Evolutionary conservation across 2,113 vertebrate species (phyloP), one percentile per base, ranked within the genome.

Genomic region (Cheilinus undulatus): DNA sequence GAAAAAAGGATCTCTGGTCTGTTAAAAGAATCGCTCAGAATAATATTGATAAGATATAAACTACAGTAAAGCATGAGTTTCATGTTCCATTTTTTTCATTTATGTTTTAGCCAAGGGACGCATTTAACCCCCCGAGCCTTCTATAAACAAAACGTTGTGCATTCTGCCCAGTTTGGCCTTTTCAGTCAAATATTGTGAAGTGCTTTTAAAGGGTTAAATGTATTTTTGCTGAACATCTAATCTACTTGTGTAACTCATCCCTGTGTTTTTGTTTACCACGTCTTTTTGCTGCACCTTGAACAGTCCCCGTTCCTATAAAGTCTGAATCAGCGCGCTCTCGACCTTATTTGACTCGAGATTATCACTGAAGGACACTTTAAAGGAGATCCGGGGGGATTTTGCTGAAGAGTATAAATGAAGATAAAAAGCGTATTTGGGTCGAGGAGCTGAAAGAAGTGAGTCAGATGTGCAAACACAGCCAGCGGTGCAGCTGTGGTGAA

Each of bases 351-450:
- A 51, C 40, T 68, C 4, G 38, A 77, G 80, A 75, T 86, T 69
- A 68, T 52, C 6, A 15, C 49, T 0, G 19, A 38, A 46, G 76
- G 69, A 63, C 49, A 73, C 53, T 78, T 83, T 78, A 64, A 72
- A 71, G 17, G 54, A 71, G 64, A 82, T 73, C 38, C 69, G 48
- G 40, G 23, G 56, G 60, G 74, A 66, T 73, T 78, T 76, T 32
- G 58, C 17, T 10, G 63, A 67, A 9, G 17, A 74, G 72, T 23
- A 50, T 32, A 69, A 80, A 73, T 84, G 22, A 58, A 62, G 62
- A 76, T 78, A 62, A 80, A 68, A 20, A 72, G 65, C 53, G 60
- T 42, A 79, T 75, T 69, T 82, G 43, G 67, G 69, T 70, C 60
- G 20, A 15, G 59, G 3, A 14, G 61, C 72, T 86, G 38, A 51